Evolutionary conservation across 1,140 invertebrate genomes (phyloP).

Genomic region (Idris sp.): DNA sequence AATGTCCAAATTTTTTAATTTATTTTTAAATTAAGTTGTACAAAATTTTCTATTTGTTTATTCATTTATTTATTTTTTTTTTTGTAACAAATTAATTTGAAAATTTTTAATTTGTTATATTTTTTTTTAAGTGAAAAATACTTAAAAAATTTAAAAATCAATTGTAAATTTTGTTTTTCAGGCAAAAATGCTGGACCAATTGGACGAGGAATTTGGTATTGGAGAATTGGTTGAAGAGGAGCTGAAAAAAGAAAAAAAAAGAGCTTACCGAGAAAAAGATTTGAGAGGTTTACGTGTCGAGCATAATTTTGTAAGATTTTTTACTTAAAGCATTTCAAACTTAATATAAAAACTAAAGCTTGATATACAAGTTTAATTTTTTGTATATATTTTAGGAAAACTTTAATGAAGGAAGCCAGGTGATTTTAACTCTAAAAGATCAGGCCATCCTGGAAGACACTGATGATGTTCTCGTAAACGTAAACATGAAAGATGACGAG

Average conservation of each 20-base stretch:
- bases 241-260: constrained; percentile 81
- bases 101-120: no score
- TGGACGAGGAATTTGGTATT: constrained; percentile 97
- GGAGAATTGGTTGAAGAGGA: constrained; percentile 89
- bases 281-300: constrained; percentile 92
- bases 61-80: no score
- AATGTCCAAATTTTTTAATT: no score
- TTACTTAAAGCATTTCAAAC: no score
- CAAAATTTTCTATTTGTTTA: no score
- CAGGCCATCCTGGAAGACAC: constrained; percentile 92
- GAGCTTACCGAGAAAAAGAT: constrained; percentile 84
- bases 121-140: no score
- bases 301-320: constrained; percentile 85
- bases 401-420: constrained; percentile 90
- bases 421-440: constrained; percentile 97
- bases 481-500: constrained; percentile 97
- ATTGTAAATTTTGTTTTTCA: constrained; percentile 76
- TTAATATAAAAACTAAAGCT: no score
- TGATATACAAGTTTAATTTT: no score
- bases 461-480: constrained; percentile 95
- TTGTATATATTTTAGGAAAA: constrained; percentile 76
- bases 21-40: no score
- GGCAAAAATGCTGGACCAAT: constrained; percentile 95
- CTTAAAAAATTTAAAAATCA: no score
- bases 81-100: no score